A percentile compares a stretch with the other conserved stretches of the same genome.
Evolutionary conservation across 2,797 vertebrate species (phyloP).

Genomic region (Chelidonichthys spinosus): DNA sequence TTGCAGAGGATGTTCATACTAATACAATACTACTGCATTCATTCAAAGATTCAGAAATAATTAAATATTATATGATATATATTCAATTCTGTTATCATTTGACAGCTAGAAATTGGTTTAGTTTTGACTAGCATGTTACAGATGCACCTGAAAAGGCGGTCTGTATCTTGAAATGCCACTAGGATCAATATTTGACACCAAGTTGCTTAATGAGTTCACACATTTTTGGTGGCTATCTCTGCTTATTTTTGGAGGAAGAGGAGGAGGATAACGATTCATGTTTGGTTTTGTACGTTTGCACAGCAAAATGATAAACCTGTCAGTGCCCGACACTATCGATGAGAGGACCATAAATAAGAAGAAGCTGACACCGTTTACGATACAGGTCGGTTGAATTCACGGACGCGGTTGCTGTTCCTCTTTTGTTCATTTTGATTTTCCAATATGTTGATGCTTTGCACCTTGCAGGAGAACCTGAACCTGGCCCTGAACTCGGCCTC

Average conservation of each 20-base stretch:
- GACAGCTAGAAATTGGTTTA: neutral
- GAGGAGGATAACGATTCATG: neutral
- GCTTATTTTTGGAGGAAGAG: neutral
- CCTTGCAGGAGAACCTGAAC: conserved; percentile 94
- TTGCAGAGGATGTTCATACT: neutral
- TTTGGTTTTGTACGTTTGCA: conserved; percentile 12
- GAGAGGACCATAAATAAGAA: conserved; percentile 99
- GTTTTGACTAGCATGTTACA: neutral
- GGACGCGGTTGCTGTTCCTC: neutral
- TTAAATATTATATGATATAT: neutral
- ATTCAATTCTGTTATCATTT: neutral
- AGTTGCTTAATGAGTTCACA: neutral
- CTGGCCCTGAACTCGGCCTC: conserved; percentile 97
- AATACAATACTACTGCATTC: neutral
- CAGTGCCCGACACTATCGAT: conserved; percentile 97
- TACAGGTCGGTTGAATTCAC: conserved; percentile 85
- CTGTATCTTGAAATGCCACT: neutral
- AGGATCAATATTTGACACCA: neutral
- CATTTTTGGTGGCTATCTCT: neutral
- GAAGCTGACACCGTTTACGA: conserved; percentile 94
- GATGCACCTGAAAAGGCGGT: neutral
- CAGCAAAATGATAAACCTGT: conserved; percentile 99
- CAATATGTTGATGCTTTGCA: neutral
- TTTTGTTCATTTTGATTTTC: neutral
- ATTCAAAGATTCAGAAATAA: neutral